Percentiles rank a stretch among this genome's conserved stretches.
These are phyloP conservation scores for Lasius fuliginosus DNA, from an alignment of 2,888 invertebrate species.

Conservation along the genomic window DNA sequence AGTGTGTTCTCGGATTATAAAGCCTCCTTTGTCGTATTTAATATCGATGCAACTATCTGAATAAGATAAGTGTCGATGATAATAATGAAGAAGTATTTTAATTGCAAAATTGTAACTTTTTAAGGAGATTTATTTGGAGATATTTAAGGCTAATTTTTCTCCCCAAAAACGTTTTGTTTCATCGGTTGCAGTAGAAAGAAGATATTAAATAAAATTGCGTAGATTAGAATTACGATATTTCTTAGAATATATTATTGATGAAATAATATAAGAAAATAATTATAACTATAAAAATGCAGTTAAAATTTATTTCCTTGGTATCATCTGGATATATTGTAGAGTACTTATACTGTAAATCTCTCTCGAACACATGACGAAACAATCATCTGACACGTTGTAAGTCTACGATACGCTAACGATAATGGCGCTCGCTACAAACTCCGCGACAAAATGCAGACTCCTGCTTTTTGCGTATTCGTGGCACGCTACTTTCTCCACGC, in stretches of 20 bases:
- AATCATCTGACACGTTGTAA: neutral
- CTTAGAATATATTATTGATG: neutral
- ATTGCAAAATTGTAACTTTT: neutral
- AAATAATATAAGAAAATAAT: neutral
- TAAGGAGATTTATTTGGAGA: neutral
- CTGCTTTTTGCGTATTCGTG: slow-evolving; percentile 34
- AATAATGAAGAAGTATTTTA: neutral
- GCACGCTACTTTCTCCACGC: slow-evolving; percentile 29
- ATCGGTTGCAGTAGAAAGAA: neutral
- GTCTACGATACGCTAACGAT: slow-evolving; percentile 16
- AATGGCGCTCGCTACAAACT: neutral
- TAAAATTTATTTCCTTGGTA: neutral
- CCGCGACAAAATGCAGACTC: slow-evolving; percentile 16
- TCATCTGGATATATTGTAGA: neutral
- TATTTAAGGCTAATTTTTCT: neutral
- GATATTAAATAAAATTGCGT: neutral
- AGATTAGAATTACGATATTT: neutral
- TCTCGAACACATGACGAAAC: neutral
- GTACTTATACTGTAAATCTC: neutral
- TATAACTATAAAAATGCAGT: neutral
- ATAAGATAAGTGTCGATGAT: neutral
- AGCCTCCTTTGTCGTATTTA: neutral
- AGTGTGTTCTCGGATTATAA: slow-evolving; percentile 6
- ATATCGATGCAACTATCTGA: neutral
- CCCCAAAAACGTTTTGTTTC: neutral